A percentile compares a stretch with the other conserved stretches of the same genome.
These are phyloP conservation scores for Hemibagrus guttatus DNA, from an alignment of 2,797 vertebrate species.

Conservation along the genomic window DNA sequence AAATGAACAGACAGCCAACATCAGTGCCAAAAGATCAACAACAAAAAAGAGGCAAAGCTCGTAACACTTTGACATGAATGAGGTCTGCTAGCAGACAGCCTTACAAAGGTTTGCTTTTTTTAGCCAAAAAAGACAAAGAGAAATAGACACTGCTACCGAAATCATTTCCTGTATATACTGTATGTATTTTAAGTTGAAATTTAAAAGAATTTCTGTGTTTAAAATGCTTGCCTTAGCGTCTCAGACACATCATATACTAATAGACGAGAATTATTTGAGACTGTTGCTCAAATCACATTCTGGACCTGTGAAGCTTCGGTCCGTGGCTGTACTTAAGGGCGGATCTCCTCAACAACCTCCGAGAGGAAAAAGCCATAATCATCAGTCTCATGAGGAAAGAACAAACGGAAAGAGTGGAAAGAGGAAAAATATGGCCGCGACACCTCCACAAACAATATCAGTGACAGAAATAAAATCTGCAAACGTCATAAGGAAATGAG, in stretches of 20 bases:
- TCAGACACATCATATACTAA: not conserved
- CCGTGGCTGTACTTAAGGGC: not conserved
- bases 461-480: slow-evolving; percentile 26
- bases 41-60: no score
- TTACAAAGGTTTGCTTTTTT: not conserved
- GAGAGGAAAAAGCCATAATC: slow-evolving; percentile 32
- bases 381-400: slow-evolving; percentile 19
- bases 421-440: slow-evolving; percentile 15
- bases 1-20: slow-evolving; percentile 29
- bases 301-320: not conserved
- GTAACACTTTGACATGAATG: not conserved
- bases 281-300: not conserved
- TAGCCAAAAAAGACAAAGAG: not conserved
- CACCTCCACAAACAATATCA: slow-evolving; percentile 32
- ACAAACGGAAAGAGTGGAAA: slow-evolving; percentile 23
- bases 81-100: not conserved
- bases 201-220: not conserved
- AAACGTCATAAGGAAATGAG: slow-evolving; percentile 27
- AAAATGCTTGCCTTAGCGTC: not conserved
- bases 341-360: slow-evolving; percentile 15
- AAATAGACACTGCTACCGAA: not conserved
- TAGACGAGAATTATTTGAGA: not conserved
- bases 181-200: not conserved
- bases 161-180: not conserved
- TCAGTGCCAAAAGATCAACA: slow-evolving; percentile 18